These are phyloP conservation scores for Tichodroma muraria DNA, from an alignment of 2,113 vertebrate species.

Conservation along the genomic window DNA sequence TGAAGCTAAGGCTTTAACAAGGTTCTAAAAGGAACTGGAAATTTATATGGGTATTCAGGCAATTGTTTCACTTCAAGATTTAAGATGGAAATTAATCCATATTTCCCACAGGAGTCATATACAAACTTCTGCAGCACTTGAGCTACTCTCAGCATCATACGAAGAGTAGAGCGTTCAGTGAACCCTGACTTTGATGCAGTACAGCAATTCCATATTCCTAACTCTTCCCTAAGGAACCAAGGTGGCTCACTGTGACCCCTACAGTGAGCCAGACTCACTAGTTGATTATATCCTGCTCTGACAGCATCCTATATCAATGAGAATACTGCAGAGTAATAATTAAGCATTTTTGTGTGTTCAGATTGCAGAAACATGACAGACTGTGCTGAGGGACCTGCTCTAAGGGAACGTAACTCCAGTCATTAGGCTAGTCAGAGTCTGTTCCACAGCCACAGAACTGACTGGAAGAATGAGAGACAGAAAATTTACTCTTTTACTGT, in stretches of 20 bases:
- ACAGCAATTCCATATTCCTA: neutral
- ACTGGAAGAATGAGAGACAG: neutral
- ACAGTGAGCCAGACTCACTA: neutral
- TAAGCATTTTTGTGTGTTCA: neutral
- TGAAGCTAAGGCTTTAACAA: neutral
- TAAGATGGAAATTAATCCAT: neutral
- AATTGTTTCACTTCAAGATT: neutral
- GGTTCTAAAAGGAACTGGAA: neutral
- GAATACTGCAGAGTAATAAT: neutral
- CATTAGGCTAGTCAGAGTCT: neutral
- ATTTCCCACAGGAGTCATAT: neutral
- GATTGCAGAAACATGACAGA: neutral
- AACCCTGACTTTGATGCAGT: neutral
- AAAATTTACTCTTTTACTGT: neutral
- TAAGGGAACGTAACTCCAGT: neutral
- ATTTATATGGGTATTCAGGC: neutral
- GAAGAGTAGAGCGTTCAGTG: neutral
- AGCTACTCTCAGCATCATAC: neutral
- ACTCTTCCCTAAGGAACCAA: neutral
- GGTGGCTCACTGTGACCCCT: neutral
- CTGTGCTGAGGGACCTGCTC: neutral
- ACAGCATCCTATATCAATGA: neutral
- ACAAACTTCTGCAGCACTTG: neutral
- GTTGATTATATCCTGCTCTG: neutral
- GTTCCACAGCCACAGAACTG: neutral